Base-by-base conservation (phyloP, 2,797 vertebrate genomes). In the Microhierax caerulescens region DNA sequence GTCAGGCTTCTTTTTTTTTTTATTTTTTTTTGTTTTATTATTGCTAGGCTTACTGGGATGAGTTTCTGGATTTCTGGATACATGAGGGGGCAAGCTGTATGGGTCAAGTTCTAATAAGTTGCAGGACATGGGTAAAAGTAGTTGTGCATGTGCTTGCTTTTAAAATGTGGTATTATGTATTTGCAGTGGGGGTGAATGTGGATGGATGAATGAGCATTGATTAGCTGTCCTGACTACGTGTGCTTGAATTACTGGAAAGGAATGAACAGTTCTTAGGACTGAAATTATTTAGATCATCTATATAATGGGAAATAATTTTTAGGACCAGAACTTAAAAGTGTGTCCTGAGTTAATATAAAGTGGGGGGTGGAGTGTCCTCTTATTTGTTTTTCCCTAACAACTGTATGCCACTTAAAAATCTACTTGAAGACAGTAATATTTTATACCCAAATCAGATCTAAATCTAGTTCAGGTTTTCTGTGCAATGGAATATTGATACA, bases 351-450 rank as follows among this genome's bases (percentile, higher is more conserved):
- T 85, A 75, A 53, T 74, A 30, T 13, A 4, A 82, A 61, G 10
- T 45, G 56, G 9, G 9, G 10, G 3, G 30, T 7, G 3, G 0
- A 0, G 4, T 50, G 41, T 34, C 27, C 8, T 74, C 8, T 24
- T 30, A 10, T 43, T 80, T 90, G 43, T 43, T 54, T 16, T 63
- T 61, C 22, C 23, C 7, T 50, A 41, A 61, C 22, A 77, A 19
- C 13, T 45, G 4, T 50, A 39, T 64, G 30, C 32, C n/a, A 36
- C 56, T 78, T 78, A 1, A 68, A 77, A 60, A 81, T 78, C 32
- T 60, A 45, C 23, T 56, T 72, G 13, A 80, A 56, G 24, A 37
- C 4, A 32, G 10, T 68, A 56, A 34, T 75, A 27, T 5, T 61
- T 74, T 39, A 27, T 18, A 77, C 22, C 27, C 34, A 65, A 86